These are phyloP conservation scores for Anastrepha ludens DNA, from an alignment of 1,140 invertebrate genomes.

Conservation along the genomic window DNA sequence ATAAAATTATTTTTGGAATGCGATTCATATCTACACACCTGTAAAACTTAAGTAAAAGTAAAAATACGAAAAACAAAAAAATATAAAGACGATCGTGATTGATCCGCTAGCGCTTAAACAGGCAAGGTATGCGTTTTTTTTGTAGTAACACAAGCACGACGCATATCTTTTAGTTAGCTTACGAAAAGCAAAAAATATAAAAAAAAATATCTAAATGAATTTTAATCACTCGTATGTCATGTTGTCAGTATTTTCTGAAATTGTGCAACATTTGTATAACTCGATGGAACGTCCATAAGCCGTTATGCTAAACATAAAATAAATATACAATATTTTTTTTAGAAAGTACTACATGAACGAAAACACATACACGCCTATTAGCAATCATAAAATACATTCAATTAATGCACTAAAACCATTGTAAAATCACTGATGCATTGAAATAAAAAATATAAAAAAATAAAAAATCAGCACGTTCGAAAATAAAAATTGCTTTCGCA, in stretches of 20 bases:
- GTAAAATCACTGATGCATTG: background rate
- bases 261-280: background rate
- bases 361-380: background rate
- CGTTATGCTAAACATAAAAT: background rate
- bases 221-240: background rate
- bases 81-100: background rate
- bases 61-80: background rate
- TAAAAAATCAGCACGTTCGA: background rate
- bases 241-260: slow-evolving; percentile 13
- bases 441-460: background rate
- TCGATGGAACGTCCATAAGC: background rate
- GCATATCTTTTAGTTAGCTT: slow-evolving; percentile 2
- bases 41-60: background rate
- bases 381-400: background rate
- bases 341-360: background rate
- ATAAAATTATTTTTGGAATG: slow-evolving; percentile 8
- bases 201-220: background rate
- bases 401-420: background rate
- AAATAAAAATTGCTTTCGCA: slow-evolving; percentile 2
- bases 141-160: background rate
- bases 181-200: background rate
- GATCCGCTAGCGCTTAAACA: background rate
- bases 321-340: background rate
- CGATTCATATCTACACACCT: slow-evolving; percentile 1
- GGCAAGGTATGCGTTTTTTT: background rate